Conservation (phyloP, 37 sponge, comb jelly and placozoan genomes). For the Lycopodina hypogea region DNA sequence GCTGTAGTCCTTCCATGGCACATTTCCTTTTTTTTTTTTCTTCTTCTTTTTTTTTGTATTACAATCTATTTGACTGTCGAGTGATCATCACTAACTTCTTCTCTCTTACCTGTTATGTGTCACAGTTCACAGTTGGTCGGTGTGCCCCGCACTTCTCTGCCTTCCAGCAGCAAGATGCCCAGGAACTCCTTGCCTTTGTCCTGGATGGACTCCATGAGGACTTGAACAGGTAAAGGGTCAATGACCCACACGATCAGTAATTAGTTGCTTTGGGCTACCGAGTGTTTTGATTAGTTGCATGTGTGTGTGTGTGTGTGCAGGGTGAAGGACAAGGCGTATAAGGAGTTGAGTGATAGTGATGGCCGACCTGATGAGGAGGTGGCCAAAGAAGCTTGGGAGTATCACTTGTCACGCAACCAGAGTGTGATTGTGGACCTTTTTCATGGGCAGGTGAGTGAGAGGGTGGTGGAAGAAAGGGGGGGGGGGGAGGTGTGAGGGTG, state of each 20-base stretch:
- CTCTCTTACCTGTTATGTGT: too few species aligned
- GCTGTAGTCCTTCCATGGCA: too few species aligned
- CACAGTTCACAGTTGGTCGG: slow-evolving; percentile 80
- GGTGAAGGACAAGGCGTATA: slow-evolving; percentile 90
- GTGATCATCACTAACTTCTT: too few species aligned
- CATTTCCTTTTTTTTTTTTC: too few species aligned
- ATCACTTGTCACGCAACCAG: slow-evolving; percentile 78
- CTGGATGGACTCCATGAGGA: slow-evolving; percentile 99
- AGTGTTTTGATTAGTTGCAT: neutral
- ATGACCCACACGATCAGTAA: neutral
- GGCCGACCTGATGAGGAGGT: slow-evolving; percentile 87
- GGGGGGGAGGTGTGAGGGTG: too few species aligned
- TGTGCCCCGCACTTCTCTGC: slow-evolving; percentile 92
- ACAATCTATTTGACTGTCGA: too few species aligned
- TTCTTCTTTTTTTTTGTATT: too few species aligned
- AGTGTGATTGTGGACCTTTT: slow-evolving; percentile 95
- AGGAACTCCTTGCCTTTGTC: slow-evolving; percentile 92
- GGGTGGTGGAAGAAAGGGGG: neutral
- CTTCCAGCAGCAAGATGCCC: slow-evolving; percentile 98
- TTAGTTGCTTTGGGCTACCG: neutral
- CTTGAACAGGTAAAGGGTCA: slow-evolving; percentile 80
- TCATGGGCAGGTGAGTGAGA: slow-evolving; percentile 86
- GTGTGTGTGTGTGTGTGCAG: slow-evolving; percentile 22
- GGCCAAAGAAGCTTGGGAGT: slow-evolving; percentile 92
- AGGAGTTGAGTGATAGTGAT: slow-evolving; percentile 88